Evolutionary conservation across 2,797 vertebrate genomes (phyloP).

Genomic region (Rallus crepitans): DNA sequence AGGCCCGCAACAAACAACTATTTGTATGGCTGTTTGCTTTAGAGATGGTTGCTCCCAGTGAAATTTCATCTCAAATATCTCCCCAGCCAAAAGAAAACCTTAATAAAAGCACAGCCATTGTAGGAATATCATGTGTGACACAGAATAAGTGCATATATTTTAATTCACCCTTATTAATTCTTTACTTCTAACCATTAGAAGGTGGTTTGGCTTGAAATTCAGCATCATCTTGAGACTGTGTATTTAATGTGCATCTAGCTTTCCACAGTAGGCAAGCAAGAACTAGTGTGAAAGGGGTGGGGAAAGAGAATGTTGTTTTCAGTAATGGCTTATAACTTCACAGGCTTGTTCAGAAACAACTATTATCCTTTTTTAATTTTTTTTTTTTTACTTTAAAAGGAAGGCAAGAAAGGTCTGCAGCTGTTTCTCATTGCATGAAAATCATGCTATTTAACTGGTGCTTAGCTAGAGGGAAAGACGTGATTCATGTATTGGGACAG

Average conservation of each 20-base stretch:
- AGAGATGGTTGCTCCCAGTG: background rate
- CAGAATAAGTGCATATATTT: background rate
- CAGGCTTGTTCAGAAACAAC: background rate
- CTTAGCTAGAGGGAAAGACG: background rate
- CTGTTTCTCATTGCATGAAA: background rate
- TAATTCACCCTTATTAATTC: constrained; percentile 8
- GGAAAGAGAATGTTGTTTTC: constrained; percentile 28
- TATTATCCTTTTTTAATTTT: background rate
- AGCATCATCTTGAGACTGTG: background rate
- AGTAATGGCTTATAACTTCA: constrained; percentile 6
- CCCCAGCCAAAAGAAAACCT: background rate
- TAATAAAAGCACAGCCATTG: background rate
- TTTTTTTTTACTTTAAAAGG: background rate
- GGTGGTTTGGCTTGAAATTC: constrained; percentile 49
- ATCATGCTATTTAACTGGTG: background rate
- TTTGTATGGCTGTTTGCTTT: background rate
- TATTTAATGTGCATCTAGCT: constrained; percentile 19
- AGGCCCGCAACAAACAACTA: background rate
- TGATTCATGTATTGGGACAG: background rate
- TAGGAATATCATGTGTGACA: background rate
- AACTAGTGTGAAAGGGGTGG: constrained; percentile 42
- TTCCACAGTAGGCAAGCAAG: constrained; percentile 34
- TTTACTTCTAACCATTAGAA: background rate
- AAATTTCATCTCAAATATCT: constrained; percentile 13
- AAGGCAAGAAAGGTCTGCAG: background rate